These are phyloP conservation scores for Gobio gobio DNA, from an alignment of 2,113 vertebrate genomes.

Conservation along the genomic window DNA sequence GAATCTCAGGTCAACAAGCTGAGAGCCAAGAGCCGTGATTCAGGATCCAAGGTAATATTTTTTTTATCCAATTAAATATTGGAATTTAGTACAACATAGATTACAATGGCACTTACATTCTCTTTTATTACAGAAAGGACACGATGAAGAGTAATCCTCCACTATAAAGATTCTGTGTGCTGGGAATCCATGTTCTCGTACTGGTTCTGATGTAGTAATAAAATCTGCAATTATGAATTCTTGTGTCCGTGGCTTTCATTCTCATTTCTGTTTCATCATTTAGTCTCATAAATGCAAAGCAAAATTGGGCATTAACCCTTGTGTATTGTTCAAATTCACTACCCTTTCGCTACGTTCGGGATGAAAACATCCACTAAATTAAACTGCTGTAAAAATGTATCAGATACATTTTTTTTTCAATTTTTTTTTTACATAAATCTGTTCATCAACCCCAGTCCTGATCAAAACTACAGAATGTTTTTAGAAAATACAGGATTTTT, in stretches of 20 bases:
- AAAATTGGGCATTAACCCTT: not conserved
- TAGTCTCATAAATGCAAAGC: not conserved
- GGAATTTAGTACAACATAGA: not conserved
- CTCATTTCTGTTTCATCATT: not conserved
- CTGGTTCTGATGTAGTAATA: slow-evolving; percentile 36
- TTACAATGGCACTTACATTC: not conserved
- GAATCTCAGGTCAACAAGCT: slow-evolving; percentile 78
- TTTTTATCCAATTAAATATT: not conserved
- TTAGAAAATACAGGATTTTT: too few relatives aligned
- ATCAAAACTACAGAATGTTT: too few relatives aligned
- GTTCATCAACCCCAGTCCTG: too few relatives aligned
- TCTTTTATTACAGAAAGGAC: slow-evolving; percentile 67
- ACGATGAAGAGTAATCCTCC: slow-evolving; percentile 68
- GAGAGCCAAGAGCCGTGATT: slow-evolving; percentile 72
- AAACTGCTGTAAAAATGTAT: too few relatives aligned
- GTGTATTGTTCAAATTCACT: too few relatives aligned
- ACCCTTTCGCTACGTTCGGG: too few relatives aligned
- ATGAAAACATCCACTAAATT: too few relatives aligned
- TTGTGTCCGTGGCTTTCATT: slow-evolving; percentile 2
- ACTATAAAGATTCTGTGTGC: not conserved
- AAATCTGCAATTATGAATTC: slow-evolving; percentile 34
- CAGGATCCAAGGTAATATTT: slow-evolving; percentile 64
- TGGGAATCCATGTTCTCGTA: slow-evolving; percentile 41
- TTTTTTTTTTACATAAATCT: too few relatives aligned
- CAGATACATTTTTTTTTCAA: too few relatives aligned